Base-by-base conservation (phyloP, 2,888 invertebrate species). In the Perizoma affinitatum region DNA sequence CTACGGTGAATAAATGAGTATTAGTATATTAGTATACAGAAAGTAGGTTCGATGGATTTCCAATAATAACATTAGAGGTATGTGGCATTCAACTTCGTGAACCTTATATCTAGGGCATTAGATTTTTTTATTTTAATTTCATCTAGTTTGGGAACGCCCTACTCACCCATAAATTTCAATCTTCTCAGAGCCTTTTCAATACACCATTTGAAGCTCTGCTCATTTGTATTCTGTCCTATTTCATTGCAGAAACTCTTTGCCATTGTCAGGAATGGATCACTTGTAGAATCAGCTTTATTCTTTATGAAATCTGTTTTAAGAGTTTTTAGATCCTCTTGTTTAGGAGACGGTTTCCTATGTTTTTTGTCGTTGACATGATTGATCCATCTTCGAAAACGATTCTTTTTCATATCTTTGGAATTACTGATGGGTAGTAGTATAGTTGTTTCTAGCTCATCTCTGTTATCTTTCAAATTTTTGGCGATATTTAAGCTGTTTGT, bases 171-270 rank as follows among this genome's bases (percentile, higher is more conserved):
- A 66, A 75, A 70, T 46, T 82, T 76, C 1, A 91, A 65, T 63
- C 80, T 80, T 58, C 91, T 79, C 11, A 92, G 65, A 0, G 88
- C 79, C 44, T 91, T 92, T 44, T 90, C 90, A 1, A 90, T 67
- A 51, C 91, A 92, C 89, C 88, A 89, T 34, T 77, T 78, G 7
- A 90, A 63, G 36, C 73, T 71, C 61, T 87, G 85, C 0, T 71
- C 60, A 43, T 80, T 81, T 0, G n/a, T 36, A 66, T 86, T 84
- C 58, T 87, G 84, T 9, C 82, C 81, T 49, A 91, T 85, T 67
- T 86, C 84, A 45, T 78, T 86, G 58, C 91, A 92, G 63, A 90
- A 92, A 63, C 67, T 86, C 3, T 68, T 75, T 0, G 91, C 89
- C 90, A 90, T 90, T 3, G 59, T 62, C 2, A 74, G 40, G 60